Percentiles rank a stretch among this genome's conserved stretches.
Evolutionary conservation across 2,888 invertebrate species (phyloP).

Genomic region (Hofmannophila pseudospretella): DNA sequence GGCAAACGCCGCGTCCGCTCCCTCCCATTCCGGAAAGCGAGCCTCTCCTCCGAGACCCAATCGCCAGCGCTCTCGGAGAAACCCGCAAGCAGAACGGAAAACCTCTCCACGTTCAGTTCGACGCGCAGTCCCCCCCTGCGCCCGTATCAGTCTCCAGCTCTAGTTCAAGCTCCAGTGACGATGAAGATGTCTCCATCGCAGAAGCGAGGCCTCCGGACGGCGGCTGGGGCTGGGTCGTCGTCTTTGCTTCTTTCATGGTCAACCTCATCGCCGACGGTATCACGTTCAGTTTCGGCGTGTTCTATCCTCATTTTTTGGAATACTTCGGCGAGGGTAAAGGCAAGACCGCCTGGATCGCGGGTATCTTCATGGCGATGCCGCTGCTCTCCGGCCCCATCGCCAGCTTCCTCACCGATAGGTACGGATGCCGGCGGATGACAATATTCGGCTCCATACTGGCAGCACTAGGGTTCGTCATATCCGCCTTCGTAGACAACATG

Average conservation of each 20-base stretch:
- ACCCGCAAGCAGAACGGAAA: conserved; percentile 50
- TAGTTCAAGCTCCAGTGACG: conserved; percentile 78
- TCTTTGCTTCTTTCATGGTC: conserved; percentile 91
- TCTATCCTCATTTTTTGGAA: conserved; percentile 90
- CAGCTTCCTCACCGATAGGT: conserved; percentile 88
- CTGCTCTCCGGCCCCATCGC: conserved; percentile 91
- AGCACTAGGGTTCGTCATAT: conserved; percentile 86
- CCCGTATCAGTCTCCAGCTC: conserved; percentile 62
- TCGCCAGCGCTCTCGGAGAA: conserved; percentile 30
- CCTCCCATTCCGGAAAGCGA: conserved; percentile 63
- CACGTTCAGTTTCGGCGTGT: conserved; percentile 94
- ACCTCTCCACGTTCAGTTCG: conserved; percentile 78
- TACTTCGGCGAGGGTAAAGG: conserved; percentile 91
- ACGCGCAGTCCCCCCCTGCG: conserved; percentile 64
- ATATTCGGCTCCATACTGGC: conserved; percentile 88
- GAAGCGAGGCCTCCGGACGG: conserved; percentile 90
- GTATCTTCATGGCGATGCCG: conserved; percentile 94
- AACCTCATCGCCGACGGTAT: conserved; percentile 95
- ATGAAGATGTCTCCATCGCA: conserved; percentile 79
- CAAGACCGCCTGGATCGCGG: conserved; percentile 93
- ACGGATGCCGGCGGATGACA: conserved; percentile 88
- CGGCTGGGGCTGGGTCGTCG: conserved; percentile 96
- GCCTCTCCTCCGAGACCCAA: conserved; percentile 49
- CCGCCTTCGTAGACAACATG: conserved; percentile 86
- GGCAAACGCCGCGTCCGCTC: conserved; percentile 55